A percentile compares a stretch with the other conserved stretches of the same genome.
These are phyloP conservation scores for Microtus oregoni DNA, from an alignment of 2,113 vertebrate species.

Conservation along the genomic window DNA sequence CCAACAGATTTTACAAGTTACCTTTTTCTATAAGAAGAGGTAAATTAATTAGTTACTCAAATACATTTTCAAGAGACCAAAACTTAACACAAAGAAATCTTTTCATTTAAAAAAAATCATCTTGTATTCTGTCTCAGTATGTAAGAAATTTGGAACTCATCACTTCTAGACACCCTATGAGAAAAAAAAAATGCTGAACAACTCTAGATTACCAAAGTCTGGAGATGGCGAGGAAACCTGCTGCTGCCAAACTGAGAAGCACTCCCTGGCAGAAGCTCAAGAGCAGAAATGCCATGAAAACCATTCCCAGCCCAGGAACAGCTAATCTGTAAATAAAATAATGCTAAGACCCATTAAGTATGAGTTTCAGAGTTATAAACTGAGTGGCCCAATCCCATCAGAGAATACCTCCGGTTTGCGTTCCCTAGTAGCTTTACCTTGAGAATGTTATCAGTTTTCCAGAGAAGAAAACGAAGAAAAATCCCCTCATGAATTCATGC, in stretches of 20 bases:
- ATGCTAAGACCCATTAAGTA: not conserved
- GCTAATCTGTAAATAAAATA: not conserved
- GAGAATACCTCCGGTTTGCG: not conserved
- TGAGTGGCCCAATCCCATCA: not conserved
- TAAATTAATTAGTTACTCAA: slow-evolving; percentile 33
- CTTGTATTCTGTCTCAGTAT: not conserved
- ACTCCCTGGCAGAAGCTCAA: too few species aligned
- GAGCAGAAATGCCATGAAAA: not conserved
- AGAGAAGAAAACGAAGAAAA: slow-evolving; percentile 28
- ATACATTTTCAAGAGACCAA: slow-evolving; percentile 11
- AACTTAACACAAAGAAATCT: not conserved
- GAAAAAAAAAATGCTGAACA: not conserved
- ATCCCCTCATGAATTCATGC: not conserved
- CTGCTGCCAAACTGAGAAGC: not conserved
- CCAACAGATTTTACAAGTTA: not conserved
- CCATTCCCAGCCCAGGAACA: not conserved
- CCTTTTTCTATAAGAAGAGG: not conserved
- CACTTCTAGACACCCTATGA: not conserved
- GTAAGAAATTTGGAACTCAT: slow-evolving; percentile 10
- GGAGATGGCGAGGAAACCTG: not conserved
- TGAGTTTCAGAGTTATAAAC: not conserved
- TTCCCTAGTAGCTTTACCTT: not conserved
- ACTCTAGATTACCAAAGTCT: not conserved
- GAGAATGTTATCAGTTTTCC: too few species aligned
- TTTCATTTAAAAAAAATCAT: not conserved